Evolutionary conservation across 2,888 invertebrate species (phyloP), one percentile per base, ranked within the genome.

Genomic region (Venusia cambrica): DNA sequence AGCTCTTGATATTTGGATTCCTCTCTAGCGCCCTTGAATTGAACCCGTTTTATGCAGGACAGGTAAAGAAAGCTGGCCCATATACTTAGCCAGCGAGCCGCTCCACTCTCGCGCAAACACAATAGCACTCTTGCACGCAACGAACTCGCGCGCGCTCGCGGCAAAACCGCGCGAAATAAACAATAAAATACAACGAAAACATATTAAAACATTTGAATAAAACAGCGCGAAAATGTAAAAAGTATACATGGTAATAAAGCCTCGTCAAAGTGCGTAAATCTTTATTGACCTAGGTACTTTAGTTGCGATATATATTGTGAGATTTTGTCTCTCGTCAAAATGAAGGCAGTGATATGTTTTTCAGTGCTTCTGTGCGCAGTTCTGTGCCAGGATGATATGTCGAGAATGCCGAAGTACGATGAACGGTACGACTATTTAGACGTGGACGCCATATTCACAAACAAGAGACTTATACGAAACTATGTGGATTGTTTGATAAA

Each of bases 401-500:
- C 42, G 11, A 59, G 62, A 19, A 63, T 85, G 74, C 87, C 85
- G 1, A 85, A 85, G 69, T 88, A 88, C 37, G 85, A 87, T 34
- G 59, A 67, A 20, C 88, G 91, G 58, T 93, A 93, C 64, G 93
- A 93, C 60, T 91, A 92, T 66, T 73, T 93, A 51, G 91, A 93
- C 65, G 79, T 93, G 11, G 92, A 93, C 47, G 89, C 89, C 22
- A 89, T 93, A 51, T 83, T 94, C 54, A 88, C 89, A 26, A 93
- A 91, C 65, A 90, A 91, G 52, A 85, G 93, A 56, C 75, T 94
- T 49, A 89, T 94, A 27, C 90, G 89, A 45, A 91, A 92, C 60
- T 93, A 94, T 74, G 90, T 92, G 52, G 90, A 91, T 37, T 94
- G 94, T 66, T 73, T 94, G 28, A 79, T 93, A 38, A 90, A 88